Conservation (phyloP, 2,797 vertebrate genomes). For the Danionella dracula region DNA sequence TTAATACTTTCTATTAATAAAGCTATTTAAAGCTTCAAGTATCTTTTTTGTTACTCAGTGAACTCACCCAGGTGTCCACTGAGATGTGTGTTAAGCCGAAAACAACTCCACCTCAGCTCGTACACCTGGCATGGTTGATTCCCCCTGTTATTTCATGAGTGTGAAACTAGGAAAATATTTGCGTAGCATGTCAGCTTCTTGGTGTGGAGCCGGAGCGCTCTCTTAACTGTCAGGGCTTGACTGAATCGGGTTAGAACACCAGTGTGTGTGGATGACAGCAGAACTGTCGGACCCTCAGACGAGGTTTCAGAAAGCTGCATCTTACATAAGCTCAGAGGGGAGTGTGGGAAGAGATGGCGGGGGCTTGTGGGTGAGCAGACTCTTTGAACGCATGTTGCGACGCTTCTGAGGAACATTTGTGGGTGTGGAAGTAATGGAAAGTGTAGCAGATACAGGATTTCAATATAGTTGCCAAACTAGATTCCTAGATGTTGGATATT, state of each 20-base stretch:
- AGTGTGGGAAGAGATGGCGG: constrained; percentile 30
- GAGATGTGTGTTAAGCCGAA: background rate
- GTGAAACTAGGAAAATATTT: constrained; percentile 55
- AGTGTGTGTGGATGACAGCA: constrained; percentile 64
- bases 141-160: constrained; percentile 4
- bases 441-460: constrained; percentile 4
- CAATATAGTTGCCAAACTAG: constrained; percentile 27
- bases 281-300: constrained; percentile 50
- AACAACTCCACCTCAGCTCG: background rate
- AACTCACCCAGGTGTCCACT: background rate
- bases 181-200: constrained; percentile 58
- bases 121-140: constrained; percentile 34
- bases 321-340: constrained; percentile 55
- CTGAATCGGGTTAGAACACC: constrained; percentile 75
- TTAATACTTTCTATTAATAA: too few relatives aligned
- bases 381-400: constrained; percentile 42
- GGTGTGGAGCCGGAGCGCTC: constrained; percentile 46
- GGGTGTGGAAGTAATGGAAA: background rate
- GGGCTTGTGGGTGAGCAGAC: constrained; percentile 37
- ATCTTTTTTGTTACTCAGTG: background rate
- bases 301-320: constrained; percentile 45
- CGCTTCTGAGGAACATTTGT: constrained; percentile 25
- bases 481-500: too few relatives aligned
- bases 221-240: constrained; percentile 70
- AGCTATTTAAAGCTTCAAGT: too few relatives aligned